phyloP scores from a whole-genome alignment of 2,113 vertebrate species.

The Scopus umbretta region DNA sequence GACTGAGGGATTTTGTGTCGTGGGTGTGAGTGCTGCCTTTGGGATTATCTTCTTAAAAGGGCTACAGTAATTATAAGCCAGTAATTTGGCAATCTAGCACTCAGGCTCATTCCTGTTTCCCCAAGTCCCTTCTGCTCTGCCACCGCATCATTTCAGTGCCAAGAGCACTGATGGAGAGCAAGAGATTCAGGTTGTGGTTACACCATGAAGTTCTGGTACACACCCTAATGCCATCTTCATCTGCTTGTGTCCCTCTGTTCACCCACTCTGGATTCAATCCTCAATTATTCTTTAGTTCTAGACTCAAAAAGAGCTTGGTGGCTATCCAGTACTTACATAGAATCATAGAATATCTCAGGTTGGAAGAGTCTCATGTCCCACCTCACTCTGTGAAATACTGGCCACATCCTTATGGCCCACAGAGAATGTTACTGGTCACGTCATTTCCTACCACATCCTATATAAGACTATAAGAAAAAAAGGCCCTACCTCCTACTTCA shows the following conservation, averaged over 20 bases:
- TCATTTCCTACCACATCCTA: neutral
- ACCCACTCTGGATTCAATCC: neutral
- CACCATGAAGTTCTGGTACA: neutral
- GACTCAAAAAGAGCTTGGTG: neutral
- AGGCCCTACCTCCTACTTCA: neutral
- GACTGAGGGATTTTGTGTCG: neutral
- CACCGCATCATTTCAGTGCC: neutral
- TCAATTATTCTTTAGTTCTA: neutral
- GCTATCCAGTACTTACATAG: neutral
- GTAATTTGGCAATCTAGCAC: neutral
- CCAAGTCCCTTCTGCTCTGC: neutral
- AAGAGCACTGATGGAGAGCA: fast-evolving
- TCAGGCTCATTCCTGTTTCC: neutral
- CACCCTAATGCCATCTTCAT: neutral
- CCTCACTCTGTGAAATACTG: neutral
- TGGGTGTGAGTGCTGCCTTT: neutral
- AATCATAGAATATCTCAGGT: neutral
- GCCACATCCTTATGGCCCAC: neutral
- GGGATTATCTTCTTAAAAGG: neutral
- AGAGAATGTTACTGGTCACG: fast-evolving
- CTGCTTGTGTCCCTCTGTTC: neutral
- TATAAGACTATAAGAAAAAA: neutral
- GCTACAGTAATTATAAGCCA: neutral
- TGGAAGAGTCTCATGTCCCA: neutral
- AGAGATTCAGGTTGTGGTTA: neutral